These are phyloP conservation scores for Papilio polyxenes DNA, from an alignment of 1,140 invertebrate genomes.

Conservation along the genomic window DNA sequence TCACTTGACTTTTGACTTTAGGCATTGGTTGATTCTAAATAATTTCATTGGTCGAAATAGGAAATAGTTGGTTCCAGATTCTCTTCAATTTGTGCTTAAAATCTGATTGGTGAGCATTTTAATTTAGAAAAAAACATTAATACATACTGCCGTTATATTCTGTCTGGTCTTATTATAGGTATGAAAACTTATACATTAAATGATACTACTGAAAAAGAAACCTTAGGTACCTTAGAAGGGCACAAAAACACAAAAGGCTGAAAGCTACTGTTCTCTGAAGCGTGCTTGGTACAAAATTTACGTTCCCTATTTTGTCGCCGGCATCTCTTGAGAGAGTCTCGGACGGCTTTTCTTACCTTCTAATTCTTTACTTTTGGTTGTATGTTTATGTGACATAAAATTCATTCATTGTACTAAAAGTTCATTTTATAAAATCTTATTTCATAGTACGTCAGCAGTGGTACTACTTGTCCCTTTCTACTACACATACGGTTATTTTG, in stretches of 20 bases:
- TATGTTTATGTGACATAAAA: neutral
- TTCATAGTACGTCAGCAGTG: neutral
- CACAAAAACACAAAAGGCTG: neutral
- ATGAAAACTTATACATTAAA: neutral
- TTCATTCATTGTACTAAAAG: neutral
- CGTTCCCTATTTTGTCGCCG: neutral
- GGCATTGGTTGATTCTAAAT: too few species aligned
- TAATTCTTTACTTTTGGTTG: neutral
- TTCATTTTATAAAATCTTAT: neutral
- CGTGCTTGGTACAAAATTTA: constrained; percentile 18
- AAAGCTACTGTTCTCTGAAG: neutral
- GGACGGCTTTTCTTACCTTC: neutral
- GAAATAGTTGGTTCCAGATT: too few species aligned
- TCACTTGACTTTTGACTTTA: neutral
- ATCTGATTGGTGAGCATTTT: too few species aligned
- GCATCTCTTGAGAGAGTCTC: neutral
- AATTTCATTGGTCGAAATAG: too few species aligned
- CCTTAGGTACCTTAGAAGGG: neutral
- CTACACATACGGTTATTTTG: too few species aligned
- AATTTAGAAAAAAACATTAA: neutral
- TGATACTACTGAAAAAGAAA: neutral
- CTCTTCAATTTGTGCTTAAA: neutral
- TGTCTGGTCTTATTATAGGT: neutral
- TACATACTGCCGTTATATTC: neutral
- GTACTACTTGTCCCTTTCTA: too few species aligned